Percentiles rank a stretch among this genome's conserved stretches.
phyloP scores from a whole-genome alignment of 2,113 vertebrate species.

The Centropus unirufus region DNA sequence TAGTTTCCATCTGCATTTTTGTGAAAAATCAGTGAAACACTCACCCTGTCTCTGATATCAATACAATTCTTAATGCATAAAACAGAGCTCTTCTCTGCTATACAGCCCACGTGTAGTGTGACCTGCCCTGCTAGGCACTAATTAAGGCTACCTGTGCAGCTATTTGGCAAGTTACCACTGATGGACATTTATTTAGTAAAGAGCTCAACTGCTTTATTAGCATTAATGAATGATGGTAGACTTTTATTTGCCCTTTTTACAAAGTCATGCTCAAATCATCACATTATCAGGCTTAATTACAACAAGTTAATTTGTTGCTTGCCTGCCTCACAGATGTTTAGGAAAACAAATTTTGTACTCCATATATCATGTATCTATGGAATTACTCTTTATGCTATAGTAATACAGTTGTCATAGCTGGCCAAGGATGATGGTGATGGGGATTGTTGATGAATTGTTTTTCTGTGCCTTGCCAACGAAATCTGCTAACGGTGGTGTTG shows the following conservation, averaged over 20 bases:
- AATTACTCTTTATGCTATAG: not conserved
- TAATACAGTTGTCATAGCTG: not conserved
- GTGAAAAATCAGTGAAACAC: not conserved
- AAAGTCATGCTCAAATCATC: not conserved
- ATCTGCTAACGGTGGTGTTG: not conserved
- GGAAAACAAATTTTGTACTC: not conserved
- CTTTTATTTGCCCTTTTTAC: not conserved
- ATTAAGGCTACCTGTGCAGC: not conserved
- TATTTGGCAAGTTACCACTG: not conserved
- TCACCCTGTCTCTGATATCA: fast-evolving
- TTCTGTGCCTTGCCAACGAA: not conserved
- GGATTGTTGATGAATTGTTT: not conserved
- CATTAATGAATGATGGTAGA: not conserved
- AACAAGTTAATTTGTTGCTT: not conserved
- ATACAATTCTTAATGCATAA: too few species aligned
- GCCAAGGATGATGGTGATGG: not conserved
- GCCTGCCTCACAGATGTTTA: not conserved
- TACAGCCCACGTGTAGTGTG: fast-evolving
- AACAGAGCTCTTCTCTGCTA: fast-evolving
- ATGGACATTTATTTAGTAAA: not conserved
- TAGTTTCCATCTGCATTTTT: not conserved
- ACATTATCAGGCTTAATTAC: not conserved
- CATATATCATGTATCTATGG: fast-evolving
- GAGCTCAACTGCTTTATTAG: constrained; percentile 9
- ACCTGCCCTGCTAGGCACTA: not conserved